Percentiles rank a stretch among this genome's conserved stretches.
Conservation (phyloP, 2,888 invertebrate genomes). For the Scaptodrosophila latifasciaeformis region DNA sequence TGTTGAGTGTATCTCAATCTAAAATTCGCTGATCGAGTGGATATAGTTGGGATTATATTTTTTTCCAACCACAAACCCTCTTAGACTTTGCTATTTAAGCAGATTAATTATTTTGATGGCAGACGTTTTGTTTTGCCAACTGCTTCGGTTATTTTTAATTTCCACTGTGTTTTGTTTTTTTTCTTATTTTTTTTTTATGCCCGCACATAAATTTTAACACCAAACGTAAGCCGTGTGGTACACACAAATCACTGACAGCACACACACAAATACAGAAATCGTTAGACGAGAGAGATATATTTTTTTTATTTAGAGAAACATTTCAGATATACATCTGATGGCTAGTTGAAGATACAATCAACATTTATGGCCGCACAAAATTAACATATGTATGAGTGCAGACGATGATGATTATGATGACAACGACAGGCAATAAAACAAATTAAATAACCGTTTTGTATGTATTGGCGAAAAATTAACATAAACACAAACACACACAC, state of each 20-base stretch:
- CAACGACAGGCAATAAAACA: too few relatives aligned
- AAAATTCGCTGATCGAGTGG: conserved; percentile 24
- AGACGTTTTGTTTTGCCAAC: conserved; percentile 56
- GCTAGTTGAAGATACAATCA: too few relatives aligned
- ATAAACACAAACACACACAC: conserved; percentile 19
- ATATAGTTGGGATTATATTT: too few relatives aligned
- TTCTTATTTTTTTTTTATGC: not conserved
- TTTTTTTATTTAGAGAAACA: too few relatives aligned
- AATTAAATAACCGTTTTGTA: too few relatives aligned
- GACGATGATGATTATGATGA: too few relatives aligned
- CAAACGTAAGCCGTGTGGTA: too few relatives aligned
- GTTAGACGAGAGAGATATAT: conserved; percentile 15
- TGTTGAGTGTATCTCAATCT: conserved; percentile 46
- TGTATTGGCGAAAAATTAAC: conserved; percentile 39
- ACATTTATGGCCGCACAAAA: conserved; percentile 10
- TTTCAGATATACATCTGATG: too few relatives aligned
- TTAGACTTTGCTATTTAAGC: conserved; percentile 52
- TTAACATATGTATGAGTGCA: too few relatives aligned
- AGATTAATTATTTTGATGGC: conserved; percentile 47
- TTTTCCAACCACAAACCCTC: conserved; percentile 35
- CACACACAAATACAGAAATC: conserved; percentile 24
- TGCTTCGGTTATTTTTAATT: too few relatives aligned
- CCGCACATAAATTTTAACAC: conserved; percentile 18
- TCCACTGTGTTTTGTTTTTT: conserved; percentile 12
- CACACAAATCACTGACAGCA: conserved; percentile 38